phyloP scores from a whole-genome alignment of 2,113 vertebrate species.

The Physeter macrocephalus region DNA sequence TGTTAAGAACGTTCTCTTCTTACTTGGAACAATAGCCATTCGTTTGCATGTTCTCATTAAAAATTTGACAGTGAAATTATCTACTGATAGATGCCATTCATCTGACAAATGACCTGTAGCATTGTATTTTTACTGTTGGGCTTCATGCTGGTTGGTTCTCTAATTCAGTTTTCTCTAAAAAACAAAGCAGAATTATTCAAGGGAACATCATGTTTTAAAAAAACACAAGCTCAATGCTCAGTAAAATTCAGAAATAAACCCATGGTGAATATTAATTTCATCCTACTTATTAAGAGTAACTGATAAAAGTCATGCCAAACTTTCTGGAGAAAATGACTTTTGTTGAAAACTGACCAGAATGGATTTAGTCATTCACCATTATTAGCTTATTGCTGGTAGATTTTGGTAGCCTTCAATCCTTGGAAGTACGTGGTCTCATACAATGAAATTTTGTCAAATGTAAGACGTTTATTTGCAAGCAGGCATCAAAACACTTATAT shows the following conservation, averaged over 20 bases:
- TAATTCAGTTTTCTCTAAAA: not conserved
- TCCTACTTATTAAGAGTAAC: not conserved
- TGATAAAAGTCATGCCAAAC: not conserved
- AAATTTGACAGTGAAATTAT: slow-evolving; percentile 5
- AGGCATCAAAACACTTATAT: not conserved
- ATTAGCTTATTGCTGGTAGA: not conserved
- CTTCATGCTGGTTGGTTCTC: not conserved
- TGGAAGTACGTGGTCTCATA: not conserved
- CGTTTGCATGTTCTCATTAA: not conserved
- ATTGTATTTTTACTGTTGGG: not conserved
- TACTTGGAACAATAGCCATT: not conserved
- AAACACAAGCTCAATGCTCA: not conserved
- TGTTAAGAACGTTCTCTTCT: not conserved
- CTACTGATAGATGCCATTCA: not conserved
- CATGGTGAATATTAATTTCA: not conserved
- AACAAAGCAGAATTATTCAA: slow-evolving; percentile 8
- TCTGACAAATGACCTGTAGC: not conserved
- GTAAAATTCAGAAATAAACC: not conserved
- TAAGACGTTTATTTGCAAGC: not conserved
- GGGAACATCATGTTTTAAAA: not conserved
- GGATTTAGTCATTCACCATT: not conserved
- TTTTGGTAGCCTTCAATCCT: not conserved
- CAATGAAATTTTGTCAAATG: not conserved
- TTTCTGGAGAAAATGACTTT: not conserved
- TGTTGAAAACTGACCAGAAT: not conserved